Base-by-base conservation (phyloP, 1,140 invertebrate genomes). In the Eriosoma lanigerum region DNA sequence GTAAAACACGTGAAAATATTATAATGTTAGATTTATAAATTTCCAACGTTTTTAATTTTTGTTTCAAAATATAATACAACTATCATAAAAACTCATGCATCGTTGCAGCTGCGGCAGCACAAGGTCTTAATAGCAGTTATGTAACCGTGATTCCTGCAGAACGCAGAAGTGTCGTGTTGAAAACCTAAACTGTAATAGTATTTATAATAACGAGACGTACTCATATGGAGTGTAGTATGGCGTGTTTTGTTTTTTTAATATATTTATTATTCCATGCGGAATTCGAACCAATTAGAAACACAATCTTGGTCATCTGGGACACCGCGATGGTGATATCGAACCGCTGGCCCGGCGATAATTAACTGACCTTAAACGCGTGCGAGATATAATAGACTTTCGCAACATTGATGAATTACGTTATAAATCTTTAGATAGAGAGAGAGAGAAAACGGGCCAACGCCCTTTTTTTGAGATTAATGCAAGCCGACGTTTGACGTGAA, bases 241-340 rank as follows among this genome's bases (percentile, higher is more conserved):
- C 32, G 32, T 38, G 32, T 8, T 38, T 38, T 38, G 3, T 38
- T 38, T 38, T 62, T 62, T 62, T 29, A 9, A 32, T 32, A 62
- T 62, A 9, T 3, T 46, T 38, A 38, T 38, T 38, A 38, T 8
- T 70, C 26, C 60, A 78, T 60, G 60, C 21, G 56, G 54, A 44
- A 58, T 44, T 38, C 15, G 5, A 78, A 54, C 56, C 75, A 78
- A 78, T 78, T 60, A 62, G 75, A 78, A 78, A 78, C 75, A 78
- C 75, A 48, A 10, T 62, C 56, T 46, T 60, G 54, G 75, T 78
- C 75, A 78, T 78, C 54, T 78, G 75, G 75, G 54, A 13, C 56
- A 60, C 54, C 24, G 10, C 8, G 3, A 9, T 8, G 13, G 13
- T 60, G 52, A 15, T 75, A 12, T 38, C 12, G 72, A 75, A 9